A percentile compares a stretch with the other conserved stretches of the same genome.
These are phyloP conservation scores for Acanthis flammea DNA, from an alignment of 2,797 vertebrate genomes.

Conservation along the genomic window DNA sequence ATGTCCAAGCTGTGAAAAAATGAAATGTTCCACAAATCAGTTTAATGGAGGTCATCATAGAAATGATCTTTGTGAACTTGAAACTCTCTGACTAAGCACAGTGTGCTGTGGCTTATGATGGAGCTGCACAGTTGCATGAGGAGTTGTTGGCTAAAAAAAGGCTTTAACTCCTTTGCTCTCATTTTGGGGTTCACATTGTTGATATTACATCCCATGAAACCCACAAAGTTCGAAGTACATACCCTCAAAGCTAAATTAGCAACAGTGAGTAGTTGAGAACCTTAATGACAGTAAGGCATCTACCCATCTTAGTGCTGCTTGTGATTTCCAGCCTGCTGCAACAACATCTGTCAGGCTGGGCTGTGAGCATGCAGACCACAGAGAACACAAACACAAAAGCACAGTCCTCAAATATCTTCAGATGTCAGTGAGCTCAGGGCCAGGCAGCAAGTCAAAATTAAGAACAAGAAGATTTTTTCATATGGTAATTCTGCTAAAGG, in stretches of 20 bases:
- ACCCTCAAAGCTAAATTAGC: not conserved
- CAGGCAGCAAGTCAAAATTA: not conserved
- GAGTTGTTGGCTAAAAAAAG: not conserved
- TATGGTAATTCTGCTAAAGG: not conserved
- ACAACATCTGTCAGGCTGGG: not conserved
- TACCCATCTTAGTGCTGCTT: not conserved
- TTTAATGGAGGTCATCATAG: constrained; percentile 25
- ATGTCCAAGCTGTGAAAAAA: constrained; percentile 29
- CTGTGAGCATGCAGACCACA: not conserved
- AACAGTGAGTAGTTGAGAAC: not conserved
- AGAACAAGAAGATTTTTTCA: not conserved
- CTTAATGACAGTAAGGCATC: not conserved
- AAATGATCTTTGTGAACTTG: constrained; percentile 13
- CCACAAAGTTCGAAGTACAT: not conserved
- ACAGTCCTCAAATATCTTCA: not conserved
- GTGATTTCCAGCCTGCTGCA: not conserved
- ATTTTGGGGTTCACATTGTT: not conserved
- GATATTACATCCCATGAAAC: not conserved
- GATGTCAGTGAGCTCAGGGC: not conserved
- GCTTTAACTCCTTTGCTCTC: not conserved
- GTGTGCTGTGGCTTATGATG: not conserved
- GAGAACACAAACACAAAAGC: not conserved
- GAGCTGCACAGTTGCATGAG: not conserved
- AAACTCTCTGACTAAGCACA: not conserved
- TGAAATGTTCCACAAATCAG: constrained; percentile 43